Evolutionary conservation across 2,113 vertebrate genomes (phyloP).

Genomic region (Aspidoscelis tigris): DNA sequence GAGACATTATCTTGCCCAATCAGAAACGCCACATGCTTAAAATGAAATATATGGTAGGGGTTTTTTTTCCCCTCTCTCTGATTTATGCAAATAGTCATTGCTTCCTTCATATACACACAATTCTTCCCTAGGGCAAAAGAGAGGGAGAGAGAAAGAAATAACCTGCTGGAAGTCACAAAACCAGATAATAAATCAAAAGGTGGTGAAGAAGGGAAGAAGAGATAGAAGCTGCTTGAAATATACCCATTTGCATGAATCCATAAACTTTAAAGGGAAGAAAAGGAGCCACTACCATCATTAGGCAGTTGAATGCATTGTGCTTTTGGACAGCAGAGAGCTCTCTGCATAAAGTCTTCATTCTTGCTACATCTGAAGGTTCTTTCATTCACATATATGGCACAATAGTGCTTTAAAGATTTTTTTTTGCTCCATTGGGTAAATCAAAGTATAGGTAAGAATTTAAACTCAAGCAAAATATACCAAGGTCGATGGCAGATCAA

Average conservation of each 20-base stretch:
- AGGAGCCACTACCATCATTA: fast-evolving
- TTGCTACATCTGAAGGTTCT: background rate
- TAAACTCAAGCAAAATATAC: no score
- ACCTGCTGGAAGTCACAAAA: background rate
- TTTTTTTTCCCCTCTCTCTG: constrained; percentile 25
- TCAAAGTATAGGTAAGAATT: no score
- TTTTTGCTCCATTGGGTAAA: no score
- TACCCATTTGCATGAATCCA: background rate
- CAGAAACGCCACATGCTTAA: constrained; percentile 40
- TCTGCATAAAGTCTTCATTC: background rate
- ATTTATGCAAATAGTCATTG: constrained; percentile 64
- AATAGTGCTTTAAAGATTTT: no score
- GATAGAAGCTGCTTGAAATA: background rate
- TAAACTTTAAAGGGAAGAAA: background rate
- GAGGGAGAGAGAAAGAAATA: constrained; percentile 60
- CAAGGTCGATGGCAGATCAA: no score
- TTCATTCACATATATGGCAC: background rate
- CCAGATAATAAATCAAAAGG: background rate
- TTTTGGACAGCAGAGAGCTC: no score
- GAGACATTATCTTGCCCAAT: constrained; percentile 32
- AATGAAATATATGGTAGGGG: background rate
- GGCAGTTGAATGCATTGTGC: background rate
- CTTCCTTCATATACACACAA: background rate
- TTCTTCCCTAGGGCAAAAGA: constrained; percentile 13
- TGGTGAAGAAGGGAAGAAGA: background rate